These are phyloP conservation scores for Tapirus indicus DNA, from an alignment of 2,797 vertebrate species.

Conservation along the genomic window DNA sequence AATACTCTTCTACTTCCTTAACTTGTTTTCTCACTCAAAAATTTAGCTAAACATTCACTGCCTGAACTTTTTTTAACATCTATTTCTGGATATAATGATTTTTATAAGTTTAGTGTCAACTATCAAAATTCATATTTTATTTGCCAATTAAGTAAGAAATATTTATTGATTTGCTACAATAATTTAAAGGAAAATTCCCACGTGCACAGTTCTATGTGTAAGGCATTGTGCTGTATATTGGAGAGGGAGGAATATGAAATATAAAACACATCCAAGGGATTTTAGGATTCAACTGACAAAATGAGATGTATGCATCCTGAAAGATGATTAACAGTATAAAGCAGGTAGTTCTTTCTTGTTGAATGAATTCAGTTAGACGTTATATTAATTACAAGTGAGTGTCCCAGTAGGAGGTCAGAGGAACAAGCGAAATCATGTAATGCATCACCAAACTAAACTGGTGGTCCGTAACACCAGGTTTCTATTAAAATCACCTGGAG, in stretches of 20 bases:
- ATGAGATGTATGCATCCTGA: background rate
- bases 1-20: background rate
- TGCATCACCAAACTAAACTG: background rate
- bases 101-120: constrained; percentile 50
- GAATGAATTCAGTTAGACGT: constrained; percentile 62
- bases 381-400: constrained; percentile 64
- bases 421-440: constrained; percentile 50
- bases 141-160: constrained; percentile 18
- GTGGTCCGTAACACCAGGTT: constrained; percentile 26
- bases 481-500: constrained; percentile 71
- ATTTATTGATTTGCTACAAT: constrained; percentile 47
- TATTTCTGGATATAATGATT: background rate
- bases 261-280: constrained; percentile 22
- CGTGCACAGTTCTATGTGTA: background rate
- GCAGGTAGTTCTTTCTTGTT: constrained; percentile 11
- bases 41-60: background rate
- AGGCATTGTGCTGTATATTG: background rate
- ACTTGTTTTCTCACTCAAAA: constrained; percentile 23
- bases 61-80: background rate
- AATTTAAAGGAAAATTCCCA: constrained; percentile 22
- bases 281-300: constrained; percentile 12
- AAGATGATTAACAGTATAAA: constrained; percentile 46
- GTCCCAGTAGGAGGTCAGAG: constrained; percentile 15
- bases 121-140: constrained; percentile 58
- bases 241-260: background rate